Evolutionary conservation across 2,797 vertebrate species (phyloP).

Genomic region (Halcyon chelicuti): DNA sequence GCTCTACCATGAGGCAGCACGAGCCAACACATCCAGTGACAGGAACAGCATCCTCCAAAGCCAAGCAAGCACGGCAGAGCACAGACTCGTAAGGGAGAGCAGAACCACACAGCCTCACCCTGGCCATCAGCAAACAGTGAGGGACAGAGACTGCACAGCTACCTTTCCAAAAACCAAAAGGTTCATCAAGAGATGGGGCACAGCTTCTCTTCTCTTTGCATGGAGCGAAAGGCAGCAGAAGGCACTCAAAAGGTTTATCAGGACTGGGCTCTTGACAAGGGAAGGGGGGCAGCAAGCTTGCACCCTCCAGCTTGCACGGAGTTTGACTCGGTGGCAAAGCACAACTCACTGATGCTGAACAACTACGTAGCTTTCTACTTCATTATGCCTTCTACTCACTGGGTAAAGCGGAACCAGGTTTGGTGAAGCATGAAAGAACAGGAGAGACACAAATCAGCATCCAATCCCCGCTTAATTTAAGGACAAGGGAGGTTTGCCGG

Average conservation of each 20-base stretch:
- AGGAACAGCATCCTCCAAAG: neutral
- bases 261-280: neutral
- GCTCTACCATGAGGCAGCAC: neutral
- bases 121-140: rapidly evolving
- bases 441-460: neutral
- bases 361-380: neutral
- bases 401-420: neutral
- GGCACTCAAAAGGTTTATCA: rapidly evolving
- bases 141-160: neutral
- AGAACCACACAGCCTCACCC: rapidly evolving
- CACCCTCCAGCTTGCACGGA: neutral
- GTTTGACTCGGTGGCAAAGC: neutral
- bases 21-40: rapidly evolving
- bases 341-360: neutral
- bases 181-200: rapidly evolving
- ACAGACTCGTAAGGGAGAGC: rapidly evolving
- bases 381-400: neutral
- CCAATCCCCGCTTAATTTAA: neutral
- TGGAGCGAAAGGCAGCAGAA: neutral
- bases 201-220: neutral
- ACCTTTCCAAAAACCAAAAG: neutral
- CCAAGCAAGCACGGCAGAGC: neutral
- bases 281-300: neutral
- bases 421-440: neutral
- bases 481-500: neutral